phyloP scores from a whole-genome alignment of 2,888 invertebrate species.

The Alsophila aescularia region DNA sequence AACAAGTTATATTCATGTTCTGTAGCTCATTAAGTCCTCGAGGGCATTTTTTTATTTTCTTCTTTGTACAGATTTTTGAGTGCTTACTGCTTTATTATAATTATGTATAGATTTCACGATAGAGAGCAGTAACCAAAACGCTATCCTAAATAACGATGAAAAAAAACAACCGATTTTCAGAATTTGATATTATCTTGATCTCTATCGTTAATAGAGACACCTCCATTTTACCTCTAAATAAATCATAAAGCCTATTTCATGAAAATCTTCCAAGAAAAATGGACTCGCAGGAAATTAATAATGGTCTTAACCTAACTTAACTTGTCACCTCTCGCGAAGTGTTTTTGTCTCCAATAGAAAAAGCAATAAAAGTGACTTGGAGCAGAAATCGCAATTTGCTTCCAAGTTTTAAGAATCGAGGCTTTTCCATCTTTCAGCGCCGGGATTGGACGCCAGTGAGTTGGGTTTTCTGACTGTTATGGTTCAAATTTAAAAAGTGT shows the following conservation, averaged over 20 bases:
- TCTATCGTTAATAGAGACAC: too few species aligned
- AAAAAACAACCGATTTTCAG: too few species aligned
- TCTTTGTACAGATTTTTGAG: too few species aligned
- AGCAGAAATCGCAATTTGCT: slow-evolving; percentile 71
- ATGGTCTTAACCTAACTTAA: slow-evolving; percentile 31
- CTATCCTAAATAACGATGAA: too few species aligned
- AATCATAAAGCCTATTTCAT: slow-evolving; percentile 3
- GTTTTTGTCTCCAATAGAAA: slow-evolving; percentile 48
- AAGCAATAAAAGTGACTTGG: slow-evolving; percentile 72
- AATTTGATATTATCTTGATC: too few species aligned
- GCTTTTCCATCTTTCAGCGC: slow-evolving; percentile 48
- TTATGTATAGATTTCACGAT: too few species aligned
- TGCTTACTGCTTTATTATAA: too few species aligned
- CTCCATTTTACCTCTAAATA: neutral
- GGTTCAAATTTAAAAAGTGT: slow-evolving; percentile 1
- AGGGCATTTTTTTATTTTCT: too few species aligned
- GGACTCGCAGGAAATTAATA: slow-evolving; percentile 26
- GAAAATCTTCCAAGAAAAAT: slow-evolving; percentile 6
- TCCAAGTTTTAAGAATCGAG: slow-evolving; percentile 44
- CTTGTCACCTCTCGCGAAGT: slow-evolving; percentile 35
- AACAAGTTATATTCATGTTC: too few species aligned
- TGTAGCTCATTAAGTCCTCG: too few species aligned
- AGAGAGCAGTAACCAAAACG: too few species aligned
- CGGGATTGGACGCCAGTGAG: slow-evolving; percentile 42
- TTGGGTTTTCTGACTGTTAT: slow-evolving; percentile 35